Evolutionary conservation across 2,797 vertebrate species (phyloP).

Genomic region (Notoglanidium macrostoma): DNA sequence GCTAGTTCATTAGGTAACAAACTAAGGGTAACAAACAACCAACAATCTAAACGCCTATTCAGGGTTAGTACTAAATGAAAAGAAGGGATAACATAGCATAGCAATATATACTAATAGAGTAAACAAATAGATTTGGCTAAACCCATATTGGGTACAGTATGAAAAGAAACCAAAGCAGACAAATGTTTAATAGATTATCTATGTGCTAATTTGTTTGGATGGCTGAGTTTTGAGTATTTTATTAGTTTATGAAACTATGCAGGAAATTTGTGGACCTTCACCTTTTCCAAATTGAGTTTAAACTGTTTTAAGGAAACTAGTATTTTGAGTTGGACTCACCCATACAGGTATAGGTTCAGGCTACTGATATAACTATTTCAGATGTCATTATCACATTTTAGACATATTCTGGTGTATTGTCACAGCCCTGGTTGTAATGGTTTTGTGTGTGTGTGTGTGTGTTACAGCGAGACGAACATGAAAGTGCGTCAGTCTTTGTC

Average conservation of each 20-base stretch:
- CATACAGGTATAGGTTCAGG: not conserved
- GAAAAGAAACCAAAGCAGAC: not conserved
- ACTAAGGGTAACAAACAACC: not conserved
- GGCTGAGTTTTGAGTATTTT: not conserved
- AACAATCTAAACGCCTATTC: not conserved
- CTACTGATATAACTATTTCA: not conserved
- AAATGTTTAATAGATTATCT: not conserved
- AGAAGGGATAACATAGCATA: not conserved
- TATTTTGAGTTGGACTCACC: not conserved
- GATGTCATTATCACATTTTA: constrained; percentile 1
- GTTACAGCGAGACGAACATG: constrained; percentile 91
- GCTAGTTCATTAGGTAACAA: not conserved
- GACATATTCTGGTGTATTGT: not conserved
- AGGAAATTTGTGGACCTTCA: too few species aligned
- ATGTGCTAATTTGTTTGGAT: not conserved
- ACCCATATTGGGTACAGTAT: not conserved
- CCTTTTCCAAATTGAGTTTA: too few species aligned
- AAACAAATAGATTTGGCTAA: not conserved
- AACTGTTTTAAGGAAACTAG: not conserved
- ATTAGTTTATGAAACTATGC: too few species aligned
- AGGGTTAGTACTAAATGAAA: not conserved
- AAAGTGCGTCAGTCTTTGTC: constrained; percentile 92
- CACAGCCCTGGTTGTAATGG: not conserved
- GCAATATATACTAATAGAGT: not conserved
- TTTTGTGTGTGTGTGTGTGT: constrained; percentile 31